Percentiles rank a stretch among this genome's conserved stretches.
phyloP scores from a whole-genome alignment of 1,140 invertebrate species.

The Lithobius niger region DNA sequence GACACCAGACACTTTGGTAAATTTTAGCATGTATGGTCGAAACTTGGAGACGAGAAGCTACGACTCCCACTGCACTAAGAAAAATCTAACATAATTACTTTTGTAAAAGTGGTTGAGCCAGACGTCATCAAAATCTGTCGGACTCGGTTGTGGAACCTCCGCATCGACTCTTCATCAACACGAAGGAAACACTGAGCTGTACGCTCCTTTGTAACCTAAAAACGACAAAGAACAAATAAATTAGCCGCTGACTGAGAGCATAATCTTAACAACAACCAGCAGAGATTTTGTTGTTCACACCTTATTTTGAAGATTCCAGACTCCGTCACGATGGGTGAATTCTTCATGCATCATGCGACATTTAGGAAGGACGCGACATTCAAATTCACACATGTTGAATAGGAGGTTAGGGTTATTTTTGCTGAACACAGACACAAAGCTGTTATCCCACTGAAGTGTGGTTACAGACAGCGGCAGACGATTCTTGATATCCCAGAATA shows the following conservation, averaged over 20 bases:
- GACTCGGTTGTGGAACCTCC: slow-evolving; percentile 95
- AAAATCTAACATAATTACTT: too few relatives aligned
- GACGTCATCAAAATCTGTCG: slow-evolving; percentile 99
- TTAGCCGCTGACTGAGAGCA: background rate
- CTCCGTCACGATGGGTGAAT: slow-evolving; percentile 90
- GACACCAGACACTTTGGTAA: too few relatives aligned
- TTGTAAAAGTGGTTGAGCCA: slow-evolving; percentile 98
- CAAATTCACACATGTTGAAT: slow-evolving; percentile 99
- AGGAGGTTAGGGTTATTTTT: slow-evolving; percentile 98
- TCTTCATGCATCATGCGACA: slow-evolving; percentile 94
- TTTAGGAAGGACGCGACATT: slow-evolving; percentile 96
- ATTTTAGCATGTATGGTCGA: too few relatives aligned
- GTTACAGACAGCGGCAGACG: slow-evolving; percentile 91
- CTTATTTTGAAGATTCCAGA: slow-evolving; percentile 99
- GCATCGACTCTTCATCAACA: slow-evolving; percentile 95
- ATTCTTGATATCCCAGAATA: slow-evolving; percentile 99
- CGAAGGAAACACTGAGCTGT: slow-evolving; percentile 97
- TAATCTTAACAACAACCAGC: slow-evolving; percentile 1
- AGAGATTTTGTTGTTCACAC: slow-evolving; percentile 23
- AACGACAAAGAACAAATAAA: background rate
- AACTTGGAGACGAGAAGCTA: too few relatives aligned
- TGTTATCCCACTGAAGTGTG: slow-evolving; percentile 97
- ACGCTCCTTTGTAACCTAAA: slow-evolving; percentile 78
- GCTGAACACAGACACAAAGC: slow-evolving; percentile 97
- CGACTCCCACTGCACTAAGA: too few relatives aligned